phyloP scores from a whole-genome alignment of 2,888 invertebrate genomes.

The Emmelina monodactyla region DNA sequence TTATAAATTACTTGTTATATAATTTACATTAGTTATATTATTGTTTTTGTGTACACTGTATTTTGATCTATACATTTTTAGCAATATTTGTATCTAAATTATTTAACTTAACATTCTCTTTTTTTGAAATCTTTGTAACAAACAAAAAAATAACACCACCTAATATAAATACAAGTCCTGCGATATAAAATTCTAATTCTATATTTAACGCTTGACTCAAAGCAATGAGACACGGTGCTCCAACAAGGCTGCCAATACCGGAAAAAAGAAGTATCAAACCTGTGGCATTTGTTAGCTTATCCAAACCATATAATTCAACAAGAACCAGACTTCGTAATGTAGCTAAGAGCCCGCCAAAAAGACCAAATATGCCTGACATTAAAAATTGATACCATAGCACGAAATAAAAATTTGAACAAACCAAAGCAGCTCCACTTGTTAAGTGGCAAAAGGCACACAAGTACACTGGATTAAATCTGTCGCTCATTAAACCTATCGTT shows the following conservation, averaged over 20 bases:
- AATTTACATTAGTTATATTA: too few relatives aligned
- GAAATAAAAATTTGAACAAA: conserved; percentile 5
- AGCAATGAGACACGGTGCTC: too few relatives aligned
- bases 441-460: conserved; percentile 4
- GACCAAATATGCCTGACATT: conserved; percentile 9
- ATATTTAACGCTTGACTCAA: too few relatives aligned
- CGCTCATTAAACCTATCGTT: conserved; percentile 7
- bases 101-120: too few relatives aligned
- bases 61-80: too few relatives aligned
- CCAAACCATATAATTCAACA: conserved; percentile 13
- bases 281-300: conserved; percentile 12
- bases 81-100: too few relatives aligned
- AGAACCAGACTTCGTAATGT: conserved; percentile 10
- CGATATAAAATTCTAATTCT: too few relatives aligned
- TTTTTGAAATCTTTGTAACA: too few relatives aligned
- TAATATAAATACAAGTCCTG: too few relatives aligned
- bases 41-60: too few relatives aligned
- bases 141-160: too few relatives aligned
- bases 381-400: conserved; percentile 9
- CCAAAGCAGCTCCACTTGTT: conserved; percentile 4
- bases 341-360: conserved; percentile 5
- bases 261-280: conserved; percentile 13
- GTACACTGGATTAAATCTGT: conserved; percentile 5
- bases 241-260: conserved; percentile 11
- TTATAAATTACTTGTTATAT: too few relatives aligned